Evolutionary conservation across 2,797 vertebrate genomes (phyloP), one percentile per base, ranked within the genome.

Genomic region (Trematomus bernacchii): DNA sequence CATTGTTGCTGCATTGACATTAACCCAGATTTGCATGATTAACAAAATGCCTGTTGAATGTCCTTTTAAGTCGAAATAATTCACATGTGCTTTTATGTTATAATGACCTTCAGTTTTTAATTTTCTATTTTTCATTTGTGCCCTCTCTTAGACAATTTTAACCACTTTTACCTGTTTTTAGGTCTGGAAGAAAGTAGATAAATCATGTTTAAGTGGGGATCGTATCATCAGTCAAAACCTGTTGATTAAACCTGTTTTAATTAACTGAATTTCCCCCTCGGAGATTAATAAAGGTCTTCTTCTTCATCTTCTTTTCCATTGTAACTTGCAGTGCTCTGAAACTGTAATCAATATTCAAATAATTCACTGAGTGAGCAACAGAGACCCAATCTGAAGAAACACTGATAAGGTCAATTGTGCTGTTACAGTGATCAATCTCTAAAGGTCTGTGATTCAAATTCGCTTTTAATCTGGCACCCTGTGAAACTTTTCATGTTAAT

Each of bases 301-400:
- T n/a, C n/a, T n/a, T n/a, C n/a, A n/a, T n/a, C n/a, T n/a, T n/a
- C n/a, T n/a, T n/a, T n/a, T n/a, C n/a, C n/a, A n/a, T n/a, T n/a
- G n/a, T n/a, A n/a, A n/a, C 55, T 73, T 71, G 18, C 23, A 65
- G 42, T 11, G 30, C 37, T 30, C 46, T 63, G 6, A 53, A 79
- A 47, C 72, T 40, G 14, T 59, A 47, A 86, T 91, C 83, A 77
- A 70, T 77, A 73, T 68, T 65, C 54, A 66, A 71, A 80, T 85
- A 76, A 71, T 74, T 82, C 23, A 57, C 14, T 53, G 58, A 70
- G 51, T 79, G 79, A 43, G 11, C 40, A 77, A 80, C 78, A 84
- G 30, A 67, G 48, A 60, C 12, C 33, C 40, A 15, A 67, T 70
- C 50, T 18, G 37, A 51, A 66, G 37, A 64, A 81, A 86, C 77